phyloP scores from a whole-genome alignment of 2,113 vertebrate genomes.

The Myiopsitta monachus region DNA sequence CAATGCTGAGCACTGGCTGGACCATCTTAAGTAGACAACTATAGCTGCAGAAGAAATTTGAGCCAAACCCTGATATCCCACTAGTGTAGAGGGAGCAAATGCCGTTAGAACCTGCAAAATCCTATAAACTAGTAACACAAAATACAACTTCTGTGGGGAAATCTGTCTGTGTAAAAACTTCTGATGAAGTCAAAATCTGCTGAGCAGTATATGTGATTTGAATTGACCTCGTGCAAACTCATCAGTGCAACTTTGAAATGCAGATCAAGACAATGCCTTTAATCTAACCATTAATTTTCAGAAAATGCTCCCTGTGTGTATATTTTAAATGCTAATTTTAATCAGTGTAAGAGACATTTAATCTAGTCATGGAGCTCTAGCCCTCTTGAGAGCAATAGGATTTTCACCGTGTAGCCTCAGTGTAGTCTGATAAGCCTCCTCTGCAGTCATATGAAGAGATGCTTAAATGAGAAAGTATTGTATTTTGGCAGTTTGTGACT shows the following conservation, averaged over 20 bases:
- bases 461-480: not conserved
- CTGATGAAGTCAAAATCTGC: not conserved
- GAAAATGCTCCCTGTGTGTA: not conserved
- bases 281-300: not conserved
- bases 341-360: not conserved
- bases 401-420: not conserved
- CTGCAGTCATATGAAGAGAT: not conserved
- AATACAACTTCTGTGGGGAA: not conserved
- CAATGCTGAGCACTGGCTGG: not conserved
- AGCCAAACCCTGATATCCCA: not conserved
- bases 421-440: not conserved
- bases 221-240: not conserved
- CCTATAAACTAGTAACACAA: not conserved
- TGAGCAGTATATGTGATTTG: not conserved
- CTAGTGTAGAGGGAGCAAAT: not conserved
- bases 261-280: not conserved
- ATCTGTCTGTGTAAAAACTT: not conserved
- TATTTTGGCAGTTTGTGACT: not conserved
- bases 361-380: not conserved
- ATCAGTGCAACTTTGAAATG: not conserved
- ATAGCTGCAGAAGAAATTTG: not conserved
- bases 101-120: not conserved
- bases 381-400: slow-evolving; percentile 8
- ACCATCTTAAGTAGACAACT: not conserved
- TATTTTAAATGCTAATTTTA: slow-evolving; percentile 52